A percentile compares a stretch with the other conserved stretches of the same genome.
These are phyloP conservation scores for Mimachlamys varia DNA, from an alignment of 2,888 invertebrate genomes.

Conservation along the genomic window DNA sequence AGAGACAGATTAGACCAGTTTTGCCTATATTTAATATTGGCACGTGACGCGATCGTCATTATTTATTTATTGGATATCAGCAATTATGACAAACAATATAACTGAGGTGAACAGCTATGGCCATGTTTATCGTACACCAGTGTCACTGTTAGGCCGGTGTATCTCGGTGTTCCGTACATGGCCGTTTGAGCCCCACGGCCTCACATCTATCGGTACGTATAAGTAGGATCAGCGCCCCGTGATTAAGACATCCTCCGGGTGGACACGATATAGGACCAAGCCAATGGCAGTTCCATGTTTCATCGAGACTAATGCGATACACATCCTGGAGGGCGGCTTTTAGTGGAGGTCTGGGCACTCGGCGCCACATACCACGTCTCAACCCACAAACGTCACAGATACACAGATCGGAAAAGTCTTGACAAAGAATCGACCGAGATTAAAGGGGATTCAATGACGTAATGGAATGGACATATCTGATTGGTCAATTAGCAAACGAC, in stretches of 20 bases:
- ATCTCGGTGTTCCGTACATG: not conserved
- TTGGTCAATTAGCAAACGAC: conserved; percentile 21
- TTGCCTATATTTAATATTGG: conserved; percentile 33
- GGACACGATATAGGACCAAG: not conserved
- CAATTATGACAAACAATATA: conserved; percentile 47
- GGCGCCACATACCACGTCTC: conserved; percentile 14
- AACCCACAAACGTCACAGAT: not conserved
- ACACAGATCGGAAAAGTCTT: not conserved
- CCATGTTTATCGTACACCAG: conserved; percentile 42
- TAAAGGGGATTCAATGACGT: not conserved
- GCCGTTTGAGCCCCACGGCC: not conserved
- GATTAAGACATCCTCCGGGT: not conserved
- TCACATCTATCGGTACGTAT: not conserved
- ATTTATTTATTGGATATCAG: conserved; percentile 52
- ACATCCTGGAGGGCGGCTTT: not conserved
- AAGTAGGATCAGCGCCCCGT: not conserved
- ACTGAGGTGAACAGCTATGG: conserved; percentile 45
- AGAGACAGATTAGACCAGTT: conserved; percentile 38
- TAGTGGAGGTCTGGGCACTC: conserved; percentile 22
- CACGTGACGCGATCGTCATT: conserved; percentile 43
- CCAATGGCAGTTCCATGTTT: conserved; percentile 11
- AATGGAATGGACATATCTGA: not conserved
- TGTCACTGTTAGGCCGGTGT: not conserved
- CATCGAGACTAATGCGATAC: conserved; percentile 24
- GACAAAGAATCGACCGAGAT: not conserved